Conservation (phyloP, 37 sponge, comb jelly and placozoan species). For the Spongia lamella region DNA sequence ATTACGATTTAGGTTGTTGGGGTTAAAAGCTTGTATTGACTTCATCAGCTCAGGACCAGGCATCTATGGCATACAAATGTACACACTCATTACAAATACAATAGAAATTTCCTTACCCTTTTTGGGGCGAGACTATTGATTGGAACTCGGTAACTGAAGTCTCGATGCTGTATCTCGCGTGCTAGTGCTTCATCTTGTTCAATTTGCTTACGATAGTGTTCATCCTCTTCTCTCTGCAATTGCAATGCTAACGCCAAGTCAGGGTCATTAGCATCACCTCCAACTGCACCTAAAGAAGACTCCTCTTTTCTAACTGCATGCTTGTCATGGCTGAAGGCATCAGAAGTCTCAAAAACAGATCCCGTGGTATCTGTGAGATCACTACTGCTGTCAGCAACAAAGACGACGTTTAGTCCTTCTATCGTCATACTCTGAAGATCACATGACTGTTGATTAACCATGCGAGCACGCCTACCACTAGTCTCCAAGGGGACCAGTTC, state of each 20-base stretch:
- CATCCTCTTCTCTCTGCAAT: slow-evolving; percentile 32
- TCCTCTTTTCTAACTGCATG: background rate
- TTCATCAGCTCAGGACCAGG: too few species aligned
- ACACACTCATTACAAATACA: background rate
- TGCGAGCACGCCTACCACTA: background rate
- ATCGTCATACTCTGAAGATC: background rate
- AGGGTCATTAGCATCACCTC: background rate
- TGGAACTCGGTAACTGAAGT: background rate
- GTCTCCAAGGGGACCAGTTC: slow-evolving; percentile 13
- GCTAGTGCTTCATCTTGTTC: slow-evolving; percentile 15
- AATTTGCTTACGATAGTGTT: background rate
- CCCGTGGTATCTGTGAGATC: slow-evolving; percentile 14
- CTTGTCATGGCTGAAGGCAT: background rate
- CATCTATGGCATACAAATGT: background rate
- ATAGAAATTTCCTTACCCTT: background rate
- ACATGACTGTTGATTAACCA: background rate
- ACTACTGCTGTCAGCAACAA: background rate
- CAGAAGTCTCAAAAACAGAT: background rate
- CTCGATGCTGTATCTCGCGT: slow-evolving; percentile 10
- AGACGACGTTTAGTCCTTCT: slow-evolving; percentile 32
- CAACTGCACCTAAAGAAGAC: background rate
- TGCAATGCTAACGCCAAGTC: slow-evolving; percentile 28
- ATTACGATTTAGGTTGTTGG: background rate
- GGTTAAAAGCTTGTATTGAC: background rate
- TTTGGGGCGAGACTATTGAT: background rate